Conservation (phyloP, 2,797 vertebrate species). For the Potorous gilbertii region DNA sequence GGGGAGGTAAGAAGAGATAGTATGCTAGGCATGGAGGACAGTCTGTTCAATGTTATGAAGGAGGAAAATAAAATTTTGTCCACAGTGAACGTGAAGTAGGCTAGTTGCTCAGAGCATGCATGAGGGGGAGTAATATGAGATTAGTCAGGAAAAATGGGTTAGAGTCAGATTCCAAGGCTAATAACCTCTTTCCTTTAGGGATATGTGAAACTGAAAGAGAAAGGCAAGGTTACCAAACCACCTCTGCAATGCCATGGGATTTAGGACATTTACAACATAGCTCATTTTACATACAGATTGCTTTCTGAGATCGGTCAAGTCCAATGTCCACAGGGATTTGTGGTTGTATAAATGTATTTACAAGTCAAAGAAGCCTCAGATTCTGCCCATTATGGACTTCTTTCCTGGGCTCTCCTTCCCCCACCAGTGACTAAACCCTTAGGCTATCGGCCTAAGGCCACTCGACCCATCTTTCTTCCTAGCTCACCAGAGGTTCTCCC, state of each 20-base stretch:
- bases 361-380: background rate
- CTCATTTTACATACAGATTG: background rate
- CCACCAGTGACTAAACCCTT: background rate
- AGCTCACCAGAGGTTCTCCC: background rate
- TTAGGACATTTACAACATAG: background rate
- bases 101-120: background rate
- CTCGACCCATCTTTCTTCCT: background rate
- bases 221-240: background rate
- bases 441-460: background rate
- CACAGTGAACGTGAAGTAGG: background rate
- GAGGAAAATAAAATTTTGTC: background rate
- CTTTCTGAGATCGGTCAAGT: background rate
- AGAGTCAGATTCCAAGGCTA: background rate
- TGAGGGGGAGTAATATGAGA: background rate
- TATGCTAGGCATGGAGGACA: background rate
- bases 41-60: background rate
- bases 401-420: background rate
- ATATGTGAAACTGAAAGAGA: background rate
- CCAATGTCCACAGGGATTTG: background rate
- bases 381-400: background rate
- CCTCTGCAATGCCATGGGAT: background rate
- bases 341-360: background rate
- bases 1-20: background rate
- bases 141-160: background rate
- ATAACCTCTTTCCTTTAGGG: background rate